These are phyloP conservation scores for Mus spretus DNA, from an alignment of 2,797 vertebrate genomes.

Conservation along the genomic window DNA sequence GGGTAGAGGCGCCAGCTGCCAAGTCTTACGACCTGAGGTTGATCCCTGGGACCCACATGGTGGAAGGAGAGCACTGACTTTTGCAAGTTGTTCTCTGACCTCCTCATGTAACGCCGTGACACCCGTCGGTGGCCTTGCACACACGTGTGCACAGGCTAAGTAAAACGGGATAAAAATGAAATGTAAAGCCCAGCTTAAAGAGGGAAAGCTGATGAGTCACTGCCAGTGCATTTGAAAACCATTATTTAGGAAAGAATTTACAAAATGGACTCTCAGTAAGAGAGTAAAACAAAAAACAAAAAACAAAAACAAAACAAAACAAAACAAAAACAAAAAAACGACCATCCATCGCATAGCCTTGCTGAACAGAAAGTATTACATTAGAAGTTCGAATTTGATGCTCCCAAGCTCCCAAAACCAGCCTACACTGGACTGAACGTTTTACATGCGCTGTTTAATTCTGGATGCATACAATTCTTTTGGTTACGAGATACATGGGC, in stretches of 20 bases:
- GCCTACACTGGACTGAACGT: neutral
- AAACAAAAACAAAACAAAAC: neutral
- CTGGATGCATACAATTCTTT: neutral
- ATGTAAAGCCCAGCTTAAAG: neutral
- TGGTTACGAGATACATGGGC: neutral
- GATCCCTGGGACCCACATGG: neutral
- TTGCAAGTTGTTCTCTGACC: neutral
- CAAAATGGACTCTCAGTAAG: neutral
- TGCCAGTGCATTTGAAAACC: slow-evolving; percentile 3
- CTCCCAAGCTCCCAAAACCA: neutral
- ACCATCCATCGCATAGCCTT: neutral
- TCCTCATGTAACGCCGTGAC: neutral
- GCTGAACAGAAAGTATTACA: neutral
- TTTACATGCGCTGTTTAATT: neutral
- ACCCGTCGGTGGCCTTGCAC: neutral
- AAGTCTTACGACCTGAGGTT: neutral
- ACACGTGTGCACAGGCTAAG: neutral
- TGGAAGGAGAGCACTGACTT: neutral
- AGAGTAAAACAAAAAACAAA: neutral
- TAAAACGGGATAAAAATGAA: too few species aligned
- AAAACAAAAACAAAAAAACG: neutral
- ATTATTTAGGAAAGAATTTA: neutral
- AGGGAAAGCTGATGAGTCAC: neutral
- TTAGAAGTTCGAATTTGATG: neutral
- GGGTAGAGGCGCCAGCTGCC: neutral